Evolutionary conservation across 1,140 invertebrate genomes (phyloP).

Genomic region (Trialeurodes vaporariorum): DNA sequence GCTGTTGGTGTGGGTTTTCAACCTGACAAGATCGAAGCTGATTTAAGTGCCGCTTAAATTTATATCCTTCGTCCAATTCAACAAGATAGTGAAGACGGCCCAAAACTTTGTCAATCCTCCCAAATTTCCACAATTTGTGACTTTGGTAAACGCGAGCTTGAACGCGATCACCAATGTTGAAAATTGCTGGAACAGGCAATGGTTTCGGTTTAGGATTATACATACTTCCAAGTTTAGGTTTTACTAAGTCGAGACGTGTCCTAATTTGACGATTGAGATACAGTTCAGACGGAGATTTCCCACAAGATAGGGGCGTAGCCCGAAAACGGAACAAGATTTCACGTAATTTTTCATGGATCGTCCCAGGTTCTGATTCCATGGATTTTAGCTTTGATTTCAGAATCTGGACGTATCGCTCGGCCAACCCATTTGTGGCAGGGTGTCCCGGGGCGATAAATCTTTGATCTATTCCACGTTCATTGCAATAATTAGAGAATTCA

Average conservation of each 20-base stretch:
- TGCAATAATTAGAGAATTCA: constrained; percentile 24
- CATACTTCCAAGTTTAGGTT: too few relatives aligned
- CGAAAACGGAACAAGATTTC: constrained; percentile 5
- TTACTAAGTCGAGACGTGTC: constrained; percentile 1
- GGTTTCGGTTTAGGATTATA: too few relatives aligned
- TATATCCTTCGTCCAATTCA: constrained; percentile 11
- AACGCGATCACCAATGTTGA: too few relatives aligned
- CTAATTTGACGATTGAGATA: constrained; percentile 5
- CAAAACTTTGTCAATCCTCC: background rate
- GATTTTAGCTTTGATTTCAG: constrained; percentile 23
- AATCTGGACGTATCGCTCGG: constrained; percentile 30
- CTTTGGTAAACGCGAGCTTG: background rate
- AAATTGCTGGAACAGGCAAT: too few relatives aligned
- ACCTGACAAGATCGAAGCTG: background rate
- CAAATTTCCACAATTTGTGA: constrained; percentile 9
- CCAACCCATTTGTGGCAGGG: constrained; percentile 28
- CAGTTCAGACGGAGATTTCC: constrained; percentile 2
- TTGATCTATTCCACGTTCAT: constrained; percentile 24
- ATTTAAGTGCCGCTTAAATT: constrained; percentile 5
- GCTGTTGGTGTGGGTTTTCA: too few relatives aligned
- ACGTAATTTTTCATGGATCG: constrained; percentile 4
- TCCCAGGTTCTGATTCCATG: background rate
- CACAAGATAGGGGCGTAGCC: constrained; percentile 7
- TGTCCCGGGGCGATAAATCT: constrained; percentile 26
- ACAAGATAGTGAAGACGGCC: constrained; percentile 8